Conservation (phyloP, 1,140 invertebrate genomes). For the Trichonephila clavipes region DNA sequence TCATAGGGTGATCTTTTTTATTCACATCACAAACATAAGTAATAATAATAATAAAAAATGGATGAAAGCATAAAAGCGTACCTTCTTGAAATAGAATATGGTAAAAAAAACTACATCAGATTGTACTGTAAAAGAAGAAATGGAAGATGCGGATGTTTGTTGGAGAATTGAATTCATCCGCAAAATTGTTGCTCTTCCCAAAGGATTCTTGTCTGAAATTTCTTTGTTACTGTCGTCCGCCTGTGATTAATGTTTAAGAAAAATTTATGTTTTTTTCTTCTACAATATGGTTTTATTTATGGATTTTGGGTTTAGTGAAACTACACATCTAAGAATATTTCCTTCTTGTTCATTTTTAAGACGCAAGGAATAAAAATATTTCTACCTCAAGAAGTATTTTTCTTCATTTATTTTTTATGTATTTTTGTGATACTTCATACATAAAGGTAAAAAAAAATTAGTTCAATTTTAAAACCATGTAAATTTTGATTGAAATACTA, state of each 20-base stretch:
- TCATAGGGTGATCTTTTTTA: background rate
- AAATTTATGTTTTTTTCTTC: background rate
- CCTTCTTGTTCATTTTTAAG: background rate
- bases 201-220: background rate
- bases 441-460: too few relatives aligned
- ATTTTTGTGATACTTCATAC: background rate
- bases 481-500: too few relatives aligned
- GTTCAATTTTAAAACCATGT: too few relatives aligned
- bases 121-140: constrained; percentile 10
- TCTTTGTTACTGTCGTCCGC: constrained; percentile 4
- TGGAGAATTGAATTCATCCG: constrained; percentile 21
- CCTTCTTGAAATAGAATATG: constrained; percentile 2
- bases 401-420: background rate
- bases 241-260: constrained; percentile 36
- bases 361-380: background rate
- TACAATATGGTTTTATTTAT: background rate
- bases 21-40: background rate
- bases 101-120: background rate
- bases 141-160: background rate
- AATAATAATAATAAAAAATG: background rate
- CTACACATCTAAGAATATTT: background rate
- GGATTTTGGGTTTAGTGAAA: background rate
- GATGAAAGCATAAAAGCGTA: background rate
- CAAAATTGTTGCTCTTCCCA: background rate
- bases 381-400: background rate